Conservation (phyloP, 2,797 vertebrate genomes). For the Gymnocypris eckloni region DNA sequence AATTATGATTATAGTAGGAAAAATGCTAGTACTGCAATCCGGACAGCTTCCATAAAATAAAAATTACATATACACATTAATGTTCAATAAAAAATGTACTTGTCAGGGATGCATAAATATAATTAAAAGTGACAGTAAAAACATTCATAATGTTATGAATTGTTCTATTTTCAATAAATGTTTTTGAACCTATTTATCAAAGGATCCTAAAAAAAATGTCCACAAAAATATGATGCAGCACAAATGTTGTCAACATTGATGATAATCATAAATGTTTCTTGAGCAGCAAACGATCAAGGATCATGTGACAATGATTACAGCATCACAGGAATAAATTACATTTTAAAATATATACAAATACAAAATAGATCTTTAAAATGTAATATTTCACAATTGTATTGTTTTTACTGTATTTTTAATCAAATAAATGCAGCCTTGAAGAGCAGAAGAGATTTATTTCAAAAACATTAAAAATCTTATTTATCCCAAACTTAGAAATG, state of each 20-base stretch:
- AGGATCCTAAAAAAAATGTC: background rate
- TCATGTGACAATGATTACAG: background rate
- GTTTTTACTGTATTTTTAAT: background rate
- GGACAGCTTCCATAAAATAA: background rate
- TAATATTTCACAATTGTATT: background rate
- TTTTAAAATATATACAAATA: background rate
- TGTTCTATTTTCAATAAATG: background rate
- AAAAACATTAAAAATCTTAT: background rate
- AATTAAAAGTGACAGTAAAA: background rate
- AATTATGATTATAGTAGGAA: background rate
- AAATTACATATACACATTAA: background rate
- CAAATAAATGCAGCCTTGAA: background rate
- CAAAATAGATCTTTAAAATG: background rate
- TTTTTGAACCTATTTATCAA: background rate
- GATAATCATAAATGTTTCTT: background rate
- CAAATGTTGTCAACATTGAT: background rate
- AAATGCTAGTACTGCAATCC: background rate
- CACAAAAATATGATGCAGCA: background rate
- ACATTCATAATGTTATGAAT: background rate
- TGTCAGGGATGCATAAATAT: background rate
- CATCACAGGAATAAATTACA: background rate
- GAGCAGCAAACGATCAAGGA: background rate
- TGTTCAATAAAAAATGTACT: background rate
- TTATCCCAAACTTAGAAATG: background rate
- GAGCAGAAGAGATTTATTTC: background rate